These are phyloP conservation scores for Mormyrus iriodes DNA, from an alignment of 2,113 vertebrate genomes.

Conservation along the genomic window DNA sequence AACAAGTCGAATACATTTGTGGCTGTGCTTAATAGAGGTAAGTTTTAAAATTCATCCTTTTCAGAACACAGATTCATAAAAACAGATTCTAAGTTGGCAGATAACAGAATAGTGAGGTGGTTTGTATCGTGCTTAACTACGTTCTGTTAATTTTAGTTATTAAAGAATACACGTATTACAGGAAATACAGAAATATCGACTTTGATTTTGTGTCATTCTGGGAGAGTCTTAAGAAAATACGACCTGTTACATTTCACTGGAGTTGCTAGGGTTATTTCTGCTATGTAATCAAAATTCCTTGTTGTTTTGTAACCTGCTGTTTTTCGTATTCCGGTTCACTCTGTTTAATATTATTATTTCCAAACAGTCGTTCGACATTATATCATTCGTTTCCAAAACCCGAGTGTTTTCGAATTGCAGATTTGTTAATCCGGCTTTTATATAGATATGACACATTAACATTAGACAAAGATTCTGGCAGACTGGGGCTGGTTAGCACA, in stretches of 20 bases:
- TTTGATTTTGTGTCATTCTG: background rate
- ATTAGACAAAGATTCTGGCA: background rate
- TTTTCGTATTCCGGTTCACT: background rate
- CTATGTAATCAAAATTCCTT: background rate
- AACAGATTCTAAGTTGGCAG: background rate
- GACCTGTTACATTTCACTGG: background rate
- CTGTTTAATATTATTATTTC: background rate
- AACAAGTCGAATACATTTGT: background rate
- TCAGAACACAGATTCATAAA: background rate
- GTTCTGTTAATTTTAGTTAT: background rate
- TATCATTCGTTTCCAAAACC: background rate
- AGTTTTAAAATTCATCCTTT: background rate
- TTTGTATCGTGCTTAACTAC: background rate
- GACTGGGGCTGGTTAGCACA: background rate
- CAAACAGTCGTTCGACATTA: background rate
- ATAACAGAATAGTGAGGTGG: background rate
- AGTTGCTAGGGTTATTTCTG: background rate
- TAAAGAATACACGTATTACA: background rate
- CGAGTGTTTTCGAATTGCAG: background rate
- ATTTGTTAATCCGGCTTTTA: background rate
- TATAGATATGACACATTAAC: background rate
- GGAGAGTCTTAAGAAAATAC: background rate
- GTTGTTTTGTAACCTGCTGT: background rate
- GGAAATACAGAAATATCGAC: background rate
- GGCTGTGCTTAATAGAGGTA: background rate